These are phyloP conservation scores for Lithophane socia DNA, from an alignment of 2,888 invertebrate species.

Conservation along the genomic window DNA sequence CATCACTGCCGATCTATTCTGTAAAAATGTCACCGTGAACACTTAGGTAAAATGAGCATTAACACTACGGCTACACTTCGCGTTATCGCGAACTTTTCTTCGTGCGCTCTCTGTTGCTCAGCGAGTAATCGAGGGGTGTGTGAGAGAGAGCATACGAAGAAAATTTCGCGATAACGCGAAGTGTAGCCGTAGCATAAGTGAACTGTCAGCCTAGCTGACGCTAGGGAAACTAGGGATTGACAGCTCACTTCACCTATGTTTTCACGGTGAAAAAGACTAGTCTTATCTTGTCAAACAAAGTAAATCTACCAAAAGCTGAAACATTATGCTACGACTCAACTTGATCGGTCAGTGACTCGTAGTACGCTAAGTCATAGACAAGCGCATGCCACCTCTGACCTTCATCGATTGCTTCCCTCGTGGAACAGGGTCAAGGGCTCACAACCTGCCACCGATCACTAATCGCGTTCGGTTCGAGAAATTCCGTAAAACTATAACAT, in stretches of 20 bases:
- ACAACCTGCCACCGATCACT: slow-evolving; percentile 17
- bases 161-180: no score
- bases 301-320: neutral
- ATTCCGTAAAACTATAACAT: slow-evolving; percentile 40
- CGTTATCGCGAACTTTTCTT: no score
- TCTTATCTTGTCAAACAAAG: slow-evolving; percentile 25
- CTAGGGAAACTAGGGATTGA: no score
- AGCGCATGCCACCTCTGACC: slow-evolving; percentile 39
- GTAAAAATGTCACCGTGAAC: no score
- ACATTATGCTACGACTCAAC: slow-evolving; percentile 17
- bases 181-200: no score
- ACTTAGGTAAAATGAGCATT: no score
- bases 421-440: slow-evolving; percentile 45
- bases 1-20: neutral
- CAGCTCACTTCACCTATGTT: no score
- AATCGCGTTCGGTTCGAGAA: slow-evolving; percentile 36
- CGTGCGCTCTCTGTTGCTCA: no score
- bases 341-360: slow-evolving; percentile 41
- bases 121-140: no score
- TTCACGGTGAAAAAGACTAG: neutral
- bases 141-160: no score
- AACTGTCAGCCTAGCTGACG: no score
- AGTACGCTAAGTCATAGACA: slow-evolving; percentile 32
- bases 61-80: no score
- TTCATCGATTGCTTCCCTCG: slow-evolving; percentile 50